phyloP scores from a whole-genome alignment of 1,140 invertebrate species.

The Ephestia elutella region DNA sequence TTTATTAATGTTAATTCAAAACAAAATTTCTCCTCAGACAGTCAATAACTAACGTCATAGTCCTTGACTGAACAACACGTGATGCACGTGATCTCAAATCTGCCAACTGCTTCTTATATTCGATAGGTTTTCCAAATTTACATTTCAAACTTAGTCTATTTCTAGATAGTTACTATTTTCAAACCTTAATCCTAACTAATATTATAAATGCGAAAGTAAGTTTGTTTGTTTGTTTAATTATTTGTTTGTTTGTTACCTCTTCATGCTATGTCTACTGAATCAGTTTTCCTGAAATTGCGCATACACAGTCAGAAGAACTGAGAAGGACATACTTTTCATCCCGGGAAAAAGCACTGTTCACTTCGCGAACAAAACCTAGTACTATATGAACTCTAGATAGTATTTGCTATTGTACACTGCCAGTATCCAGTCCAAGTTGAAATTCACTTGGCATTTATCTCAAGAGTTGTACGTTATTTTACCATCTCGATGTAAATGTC shows the following conservation, averaged over 20 bases:
- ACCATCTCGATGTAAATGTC: not conserved
- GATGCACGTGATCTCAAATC: slow-evolving; percentile 15
- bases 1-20: not conserved
- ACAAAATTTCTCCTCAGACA: slow-evolving; percentile 1
- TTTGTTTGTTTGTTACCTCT: too few species aligned
- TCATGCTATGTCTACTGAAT: too few species aligned
- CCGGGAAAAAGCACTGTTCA: too few species aligned
- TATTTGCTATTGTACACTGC: too few species aligned
- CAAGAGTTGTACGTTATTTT: not conserved
- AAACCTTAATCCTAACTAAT: too few species aligned
- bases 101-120: not conserved
- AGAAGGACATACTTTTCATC: too few species aligned
- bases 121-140: not conserved
- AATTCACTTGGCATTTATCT: not conserved
- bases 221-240: too few species aligned
- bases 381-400: too few species aligned
- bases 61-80: slow-evolving; percentile 15
- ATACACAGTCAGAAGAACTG: too few species aligned
- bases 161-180: not conserved
- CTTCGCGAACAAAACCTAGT: too few species aligned
- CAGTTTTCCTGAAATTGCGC: too few species aligned
- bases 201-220: too few species aligned
- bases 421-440: not conserved
- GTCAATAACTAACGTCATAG: slow-evolving; percentile 8
- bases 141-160: slow-evolving; percentile 1